phyloP scores from a whole-genome alignment of 2,797 vertebrate species.

The Microcaecilia unicolor region DNA sequence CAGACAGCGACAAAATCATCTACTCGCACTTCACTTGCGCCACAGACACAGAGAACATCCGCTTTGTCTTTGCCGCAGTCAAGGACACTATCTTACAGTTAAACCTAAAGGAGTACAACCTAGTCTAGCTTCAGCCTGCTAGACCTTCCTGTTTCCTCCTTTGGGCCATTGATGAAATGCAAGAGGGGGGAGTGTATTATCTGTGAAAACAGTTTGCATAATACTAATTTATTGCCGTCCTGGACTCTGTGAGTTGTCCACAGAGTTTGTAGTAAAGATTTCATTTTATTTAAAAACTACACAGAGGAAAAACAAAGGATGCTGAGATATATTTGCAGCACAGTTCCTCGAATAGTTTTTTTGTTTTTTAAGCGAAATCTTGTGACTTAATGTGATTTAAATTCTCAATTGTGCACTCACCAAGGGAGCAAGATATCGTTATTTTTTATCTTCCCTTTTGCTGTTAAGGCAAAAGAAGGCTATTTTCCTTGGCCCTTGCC shows the following conservation, averaged over 20 bases:
- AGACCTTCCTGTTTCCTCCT: slow-evolving; percentile 26
- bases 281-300: slow-evolving; percentile 80
- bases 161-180: slow-evolving; percentile 39
- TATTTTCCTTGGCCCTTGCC: slow-evolving; percentile 19
- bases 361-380: slow-evolving; percentile 56
- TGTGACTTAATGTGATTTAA: slow-evolving; percentile 53
- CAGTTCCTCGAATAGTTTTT: slow-evolving; percentile 43
- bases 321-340: slow-evolving; percentile 63
- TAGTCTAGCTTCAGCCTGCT: slow-evolving; percentile 70
- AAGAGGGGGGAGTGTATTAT: slow-evolving; percentile 67
- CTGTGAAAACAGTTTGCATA: slow-evolving; percentile 78
- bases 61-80: slow-evolving; percentile 92
- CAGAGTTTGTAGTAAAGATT: slow-evolving; percentile 75
- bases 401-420: slow-evolving; percentile 50
- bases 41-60: slow-evolving; percentile 95
- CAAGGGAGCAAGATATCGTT: slow-evolving; percentile 28
- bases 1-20: slow-evolving; percentile 95
- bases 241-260: slow-evolving; percentile 61
- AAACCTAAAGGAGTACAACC: slow-evolving; percentile 94
- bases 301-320: slow-evolving; percentile 48
- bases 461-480: slow-evolving; percentile 39
- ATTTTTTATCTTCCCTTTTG: slow-evolving; percentile 26
- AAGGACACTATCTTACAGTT: slow-evolving; percentile 95
- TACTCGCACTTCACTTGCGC: slow-evolving; percentile 96
- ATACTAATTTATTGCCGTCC: slow-evolving; percentile 90